Conservation (phyloP, 1,140 invertebrate species). For the Drosophila truncata region DNA sequence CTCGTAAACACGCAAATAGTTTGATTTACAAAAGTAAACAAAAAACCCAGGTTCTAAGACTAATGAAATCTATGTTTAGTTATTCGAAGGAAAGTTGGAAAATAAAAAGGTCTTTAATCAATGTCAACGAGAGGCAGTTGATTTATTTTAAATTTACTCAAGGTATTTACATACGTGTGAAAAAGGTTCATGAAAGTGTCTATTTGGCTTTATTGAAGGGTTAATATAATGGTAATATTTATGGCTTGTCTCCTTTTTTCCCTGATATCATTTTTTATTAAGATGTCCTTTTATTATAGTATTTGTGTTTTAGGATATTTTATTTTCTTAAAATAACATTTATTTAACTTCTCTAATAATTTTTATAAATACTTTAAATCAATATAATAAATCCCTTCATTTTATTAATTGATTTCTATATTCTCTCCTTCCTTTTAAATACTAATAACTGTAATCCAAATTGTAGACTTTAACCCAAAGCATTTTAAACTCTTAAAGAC, state of each 20-base stretch:
- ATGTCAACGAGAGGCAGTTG: slow-evolving; percentile 1
- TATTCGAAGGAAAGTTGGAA: background rate
- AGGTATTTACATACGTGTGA: background rate
- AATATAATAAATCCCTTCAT: too few relatives aligned
- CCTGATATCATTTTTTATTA: too few relatives aligned
- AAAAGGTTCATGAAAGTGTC: background rate
- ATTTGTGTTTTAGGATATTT: too few relatives aligned
- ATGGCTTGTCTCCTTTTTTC: too few relatives aligned
- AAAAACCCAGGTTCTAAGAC: slow-evolving; percentile 21
- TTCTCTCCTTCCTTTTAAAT: background rate
- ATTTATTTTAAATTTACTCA: slow-evolving; percentile 11
- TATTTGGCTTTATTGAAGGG: background rate
- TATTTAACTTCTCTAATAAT: too few relatives aligned
- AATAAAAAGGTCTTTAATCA: slow-evolving; percentile 21
- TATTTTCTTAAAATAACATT: background rate
- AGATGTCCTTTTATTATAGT: too few relatives aligned
- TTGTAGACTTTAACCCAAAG: background rate
- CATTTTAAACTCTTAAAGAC: background rate
- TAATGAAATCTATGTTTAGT: slow-evolving; percentile 19
- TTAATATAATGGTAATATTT: slow-evolving; percentile 1
- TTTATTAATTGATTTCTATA: background rate
- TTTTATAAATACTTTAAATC: too few relatives aligned
- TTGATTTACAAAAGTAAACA: slow-evolving; percentile 51
- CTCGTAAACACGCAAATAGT: slow-evolving; percentile 65
- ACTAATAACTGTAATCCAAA: background rate